A percentile compares a stretch with the other conserved stretches of the same genome.
phyloP scores from a whole-genome alignment of 2,888 invertebrate species.

The Melinopterus prodromus region DNA sequence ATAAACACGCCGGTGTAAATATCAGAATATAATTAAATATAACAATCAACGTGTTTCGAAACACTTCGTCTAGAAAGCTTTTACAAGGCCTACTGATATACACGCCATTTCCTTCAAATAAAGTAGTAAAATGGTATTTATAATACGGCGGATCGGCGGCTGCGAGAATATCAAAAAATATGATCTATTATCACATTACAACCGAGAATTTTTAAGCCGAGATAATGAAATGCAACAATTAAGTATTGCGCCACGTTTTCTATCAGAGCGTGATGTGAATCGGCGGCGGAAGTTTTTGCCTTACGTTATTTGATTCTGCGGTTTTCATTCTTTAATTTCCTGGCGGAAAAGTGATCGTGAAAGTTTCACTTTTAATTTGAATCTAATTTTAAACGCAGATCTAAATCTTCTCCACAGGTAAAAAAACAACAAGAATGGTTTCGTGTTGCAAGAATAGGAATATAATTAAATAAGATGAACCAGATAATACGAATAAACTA shows the following conservation, averaged over 20 bases:
- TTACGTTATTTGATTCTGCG: background rate
- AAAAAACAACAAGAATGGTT: background rate
- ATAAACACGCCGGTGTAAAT: background rate
- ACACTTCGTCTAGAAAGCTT: background rate
- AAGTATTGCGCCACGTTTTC: background rate
- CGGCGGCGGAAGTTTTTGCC: background rate
- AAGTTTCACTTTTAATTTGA: background rate
- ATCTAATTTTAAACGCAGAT: background rate
- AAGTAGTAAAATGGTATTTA: background rate
- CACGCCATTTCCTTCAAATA: background rate
- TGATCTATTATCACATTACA: background rate
- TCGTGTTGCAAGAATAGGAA: too few relatives aligned
- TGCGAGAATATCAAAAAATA: background rate
- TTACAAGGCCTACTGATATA: background rate
- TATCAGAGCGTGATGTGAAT: background rate
- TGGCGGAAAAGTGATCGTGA: background rate
- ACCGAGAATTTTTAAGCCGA: background rate
- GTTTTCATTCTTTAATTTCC: slow-evolving; percentile 4
- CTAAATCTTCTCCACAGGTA: background rate
- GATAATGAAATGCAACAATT: background rate
- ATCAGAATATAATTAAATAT: background rate
- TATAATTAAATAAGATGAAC: too few relatives aligned
- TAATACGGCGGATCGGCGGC: background rate
- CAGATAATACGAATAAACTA: too few relatives aligned
- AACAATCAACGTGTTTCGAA: background rate